These are phyloP conservation scores for Eremobia ochroleuca DNA, from an alignment of 2,888 invertebrate genomes.

Conservation along the genomic window DNA sequence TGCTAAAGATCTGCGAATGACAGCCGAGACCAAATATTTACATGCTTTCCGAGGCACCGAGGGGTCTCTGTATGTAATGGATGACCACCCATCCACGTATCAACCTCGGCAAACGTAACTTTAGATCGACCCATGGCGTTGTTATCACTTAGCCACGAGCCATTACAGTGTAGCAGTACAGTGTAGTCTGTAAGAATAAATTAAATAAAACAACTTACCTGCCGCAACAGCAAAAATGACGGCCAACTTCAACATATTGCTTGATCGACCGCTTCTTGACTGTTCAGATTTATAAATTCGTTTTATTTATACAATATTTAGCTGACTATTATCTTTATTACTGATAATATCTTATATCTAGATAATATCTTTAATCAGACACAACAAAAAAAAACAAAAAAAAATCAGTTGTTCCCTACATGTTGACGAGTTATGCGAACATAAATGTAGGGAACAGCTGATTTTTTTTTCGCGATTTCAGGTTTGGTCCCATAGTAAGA, in stretches of 20 bases:
- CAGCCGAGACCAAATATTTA: not conserved
- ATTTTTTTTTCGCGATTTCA: too few species aligned
- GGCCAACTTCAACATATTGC: conserved; percentile 58
- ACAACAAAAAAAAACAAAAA: too few species aligned
- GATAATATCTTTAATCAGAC: too few species aligned
- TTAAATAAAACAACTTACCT: conserved; percentile 61
- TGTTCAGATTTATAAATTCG: conserved; percentile 4
- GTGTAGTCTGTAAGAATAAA: not conserved
- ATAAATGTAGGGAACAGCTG: too few species aligned
- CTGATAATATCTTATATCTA: too few species aligned
- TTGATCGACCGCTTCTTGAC: conserved; percentile 20
- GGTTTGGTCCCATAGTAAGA: too few species aligned
- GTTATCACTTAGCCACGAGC: not conserved
- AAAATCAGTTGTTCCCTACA: too few species aligned
- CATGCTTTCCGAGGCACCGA: not conserved
- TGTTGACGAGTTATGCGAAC: too few species aligned
- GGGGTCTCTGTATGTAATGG: not conserved
- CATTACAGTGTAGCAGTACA: not conserved
- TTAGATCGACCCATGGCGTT: not conserved
- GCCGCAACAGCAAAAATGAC: conserved; percentile 59
- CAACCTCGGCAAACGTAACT: not conserved
- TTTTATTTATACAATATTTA: conserved; percentile 49
- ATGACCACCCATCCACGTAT: not conserved
- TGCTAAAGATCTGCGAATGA: not conserved
- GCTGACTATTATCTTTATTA: not conserved